Conservation (phyloP, 1,140 invertebrate genomes). For the Drosophila santomea region DNA sequence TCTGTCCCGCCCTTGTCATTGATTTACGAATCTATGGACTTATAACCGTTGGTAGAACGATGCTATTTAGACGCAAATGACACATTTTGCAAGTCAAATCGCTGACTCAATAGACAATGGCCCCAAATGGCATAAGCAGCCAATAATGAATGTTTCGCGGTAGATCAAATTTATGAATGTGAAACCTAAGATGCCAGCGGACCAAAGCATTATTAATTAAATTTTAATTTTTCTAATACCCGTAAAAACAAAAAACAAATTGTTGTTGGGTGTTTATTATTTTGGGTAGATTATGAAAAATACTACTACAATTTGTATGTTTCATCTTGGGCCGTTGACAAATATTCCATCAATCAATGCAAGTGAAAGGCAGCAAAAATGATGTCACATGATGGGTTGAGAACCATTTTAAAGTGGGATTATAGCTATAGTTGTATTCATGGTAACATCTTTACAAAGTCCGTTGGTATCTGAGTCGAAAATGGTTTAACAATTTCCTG, state of each 20-base stretch:
- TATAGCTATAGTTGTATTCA: neutral
- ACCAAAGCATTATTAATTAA: slow-evolving; percentile 75
- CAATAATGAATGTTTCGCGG: slow-evolving; percentile 57
- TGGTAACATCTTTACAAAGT: slow-evolving; percentile 44
- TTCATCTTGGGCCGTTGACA: slow-evolving; percentile 58
- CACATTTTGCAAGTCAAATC: slow-evolving; percentile 66
- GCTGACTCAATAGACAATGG: slow-evolving; percentile 60
- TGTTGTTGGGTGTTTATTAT: slow-evolving; percentile 21
- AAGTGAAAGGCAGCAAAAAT: slow-evolving; percentile 71
- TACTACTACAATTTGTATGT: slow-evolving; percentile 22
- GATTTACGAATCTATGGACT: slow-evolving; percentile 27
- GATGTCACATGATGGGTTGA: slow-evolving; percentile 61
- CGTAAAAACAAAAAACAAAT: slow-evolving; percentile 73
- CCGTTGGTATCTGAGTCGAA: slow-evolving; percentile 2
- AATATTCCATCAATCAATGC: slow-evolving; percentile 73
- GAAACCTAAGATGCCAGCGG: slow-evolving; percentile 61
- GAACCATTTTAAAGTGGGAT: slow-evolving; percentile 49
- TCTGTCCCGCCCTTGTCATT: slow-evolving; percentile 54
- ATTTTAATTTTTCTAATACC: slow-evolving; percentile 77
- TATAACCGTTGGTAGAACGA: slow-evolving; percentile 21
- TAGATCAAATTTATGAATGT: slow-evolving; percentile 58
- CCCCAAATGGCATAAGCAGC: slow-evolving; percentile 36
- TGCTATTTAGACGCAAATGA: slow-evolving; percentile 50
- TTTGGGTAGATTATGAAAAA: slow-evolving; percentile 42
- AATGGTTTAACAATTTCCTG: slow-evolving; percentile 41